Base-by-base conservation (phyloP, 1,140 invertebrate species). In the Panulirus ornatus region DNA sequence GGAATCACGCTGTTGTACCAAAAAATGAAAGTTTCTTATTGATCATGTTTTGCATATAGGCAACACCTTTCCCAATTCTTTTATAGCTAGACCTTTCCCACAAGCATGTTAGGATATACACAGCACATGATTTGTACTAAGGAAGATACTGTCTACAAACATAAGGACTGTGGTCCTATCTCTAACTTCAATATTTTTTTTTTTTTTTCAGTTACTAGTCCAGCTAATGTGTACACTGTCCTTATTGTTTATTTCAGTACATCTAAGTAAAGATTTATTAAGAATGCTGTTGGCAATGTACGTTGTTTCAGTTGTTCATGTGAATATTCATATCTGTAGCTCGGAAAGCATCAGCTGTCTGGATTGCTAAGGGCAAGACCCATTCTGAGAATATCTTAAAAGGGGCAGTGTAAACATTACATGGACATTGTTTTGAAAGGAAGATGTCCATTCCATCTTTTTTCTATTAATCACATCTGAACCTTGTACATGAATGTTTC, bases 401-500 rank as follows among this genome's bases (percentile, higher is more conserved):
- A 75, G n/a, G 88, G 88, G 71, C 88, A 63, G 88, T 89, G 79
- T 75, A 63, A 79, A 89, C 71, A 76, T 89, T 89, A 83, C 51
- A 63, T 79, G 66, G 88, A 76, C 34, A 30, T 58, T 58, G 84
- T 76, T 14, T 19, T 89, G 81, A 89, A 89, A 89, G 79, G 88
- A 71, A 82, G 78, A 89, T 83, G 88, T 88, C 79, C 88, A 89
- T 89, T 89, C 88, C 88, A 89, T 89, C 88, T 88, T 79, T 89
- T 89, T 89, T 89, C 88, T 89, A 89, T 89, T 89, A 81, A 89
- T 89, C 88, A 75, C 83, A 89, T 83, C 88, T 89, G 71, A 89
- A 73, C 81, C 81, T 83, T 89, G 81, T 89, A 89, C 70, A 89
- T 89, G 79, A 83, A 89, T 89, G 88, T 89, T 89, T 89, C 88